phyloP scores from a whole-genome alignment of 37 sponge, comb jelly and placozoan species.

The Ephydatia muelleri region DNA sequence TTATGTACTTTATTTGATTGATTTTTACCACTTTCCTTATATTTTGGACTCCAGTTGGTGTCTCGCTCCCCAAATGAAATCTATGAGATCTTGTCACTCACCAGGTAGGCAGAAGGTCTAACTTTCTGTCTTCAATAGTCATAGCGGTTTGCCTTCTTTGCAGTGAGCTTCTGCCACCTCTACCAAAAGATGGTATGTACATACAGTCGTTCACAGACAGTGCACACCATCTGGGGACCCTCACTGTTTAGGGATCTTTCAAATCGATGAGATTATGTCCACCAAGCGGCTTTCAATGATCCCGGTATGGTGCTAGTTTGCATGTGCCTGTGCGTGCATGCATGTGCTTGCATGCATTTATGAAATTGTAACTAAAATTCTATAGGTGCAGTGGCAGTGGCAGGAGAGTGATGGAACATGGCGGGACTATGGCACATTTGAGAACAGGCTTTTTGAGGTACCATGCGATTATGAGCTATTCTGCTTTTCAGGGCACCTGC shows the following conservation, averaged over 20 bases:
- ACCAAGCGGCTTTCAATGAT: background rate
- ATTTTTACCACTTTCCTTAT: background rate
- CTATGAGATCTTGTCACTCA: conserved; percentile 72
- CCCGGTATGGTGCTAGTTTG: background rate
- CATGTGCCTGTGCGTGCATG: background rate
- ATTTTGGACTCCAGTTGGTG: conserved; percentile 34
- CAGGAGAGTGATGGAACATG: conserved; percentile 57
- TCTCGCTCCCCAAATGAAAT: conserved; percentile 74
- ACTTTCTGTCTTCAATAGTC: background rate
- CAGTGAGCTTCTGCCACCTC: conserved; percentile 79
- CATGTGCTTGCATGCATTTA: background rate
- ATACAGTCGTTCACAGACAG: background rate
- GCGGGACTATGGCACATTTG: conserved; percentile 59
- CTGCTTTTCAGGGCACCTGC: background rate
- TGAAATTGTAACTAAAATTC: background rate
- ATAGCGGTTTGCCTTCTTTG: conserved; percentile 3
- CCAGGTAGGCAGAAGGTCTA: conserved; percentile 29
- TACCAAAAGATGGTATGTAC: conserved; percentile 73
- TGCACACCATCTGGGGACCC: too few relatives aligned
- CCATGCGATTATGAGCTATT: background rate
- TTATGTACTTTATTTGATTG: background rate
- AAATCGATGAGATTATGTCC: conserved; percentile 42
- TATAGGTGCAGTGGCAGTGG: conserved; percentile 81
- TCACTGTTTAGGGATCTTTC: conserved; percentile 67
- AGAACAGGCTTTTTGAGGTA: conserved; percentile 80